Conservation (phyloP, 1,140 invertebrate genomes). For the Caenorhabditis brenneri region DNA sequence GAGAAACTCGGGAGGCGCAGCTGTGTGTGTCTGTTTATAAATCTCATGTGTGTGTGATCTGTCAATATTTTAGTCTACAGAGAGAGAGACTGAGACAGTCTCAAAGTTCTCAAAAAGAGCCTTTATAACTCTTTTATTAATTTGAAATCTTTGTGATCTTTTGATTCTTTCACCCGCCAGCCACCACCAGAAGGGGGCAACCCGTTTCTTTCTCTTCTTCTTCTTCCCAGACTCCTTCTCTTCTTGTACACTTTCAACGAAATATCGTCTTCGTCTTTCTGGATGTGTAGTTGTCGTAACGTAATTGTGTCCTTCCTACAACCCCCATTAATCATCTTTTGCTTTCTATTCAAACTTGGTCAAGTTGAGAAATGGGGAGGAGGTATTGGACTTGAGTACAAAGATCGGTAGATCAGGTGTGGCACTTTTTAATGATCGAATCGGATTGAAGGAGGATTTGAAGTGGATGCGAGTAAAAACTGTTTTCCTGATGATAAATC, state of each 20-base stretch:
- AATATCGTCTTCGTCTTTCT: conserved; percentile 22
- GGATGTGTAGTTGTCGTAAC: conserved; percentile 12
- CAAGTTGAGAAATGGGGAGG: not conserved
- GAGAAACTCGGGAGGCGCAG: not conserved
- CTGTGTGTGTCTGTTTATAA: not conserved
- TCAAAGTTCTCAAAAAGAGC: not conserved
- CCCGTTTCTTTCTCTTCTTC: not conserved
- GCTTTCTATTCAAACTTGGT: not conserved
- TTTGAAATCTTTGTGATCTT: conserved; percentile 7
- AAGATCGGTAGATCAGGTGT: conserved; percentile 16
- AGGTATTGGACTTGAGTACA: not conserved
- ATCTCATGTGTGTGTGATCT: not conserved
- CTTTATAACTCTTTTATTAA: not conserved
- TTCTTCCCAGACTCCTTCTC: not conserved
- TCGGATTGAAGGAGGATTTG: not conserved
- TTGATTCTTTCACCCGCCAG: not conserved
- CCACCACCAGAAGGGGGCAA: not conserved
- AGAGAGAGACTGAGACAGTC: too few species aligned
- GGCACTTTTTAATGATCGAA: not conserved
- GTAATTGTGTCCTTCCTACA: not conserved
- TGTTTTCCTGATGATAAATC: too few species aligned
- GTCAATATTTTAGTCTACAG: not conserved
- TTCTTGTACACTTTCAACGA: not conserved
- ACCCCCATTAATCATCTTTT: conserved; percentile 22
- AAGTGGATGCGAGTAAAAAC: not conserved